Base-by-base conservation (phyloP, 2,888 invertebrate species). In the Plemyria rubiginata region DNA sequence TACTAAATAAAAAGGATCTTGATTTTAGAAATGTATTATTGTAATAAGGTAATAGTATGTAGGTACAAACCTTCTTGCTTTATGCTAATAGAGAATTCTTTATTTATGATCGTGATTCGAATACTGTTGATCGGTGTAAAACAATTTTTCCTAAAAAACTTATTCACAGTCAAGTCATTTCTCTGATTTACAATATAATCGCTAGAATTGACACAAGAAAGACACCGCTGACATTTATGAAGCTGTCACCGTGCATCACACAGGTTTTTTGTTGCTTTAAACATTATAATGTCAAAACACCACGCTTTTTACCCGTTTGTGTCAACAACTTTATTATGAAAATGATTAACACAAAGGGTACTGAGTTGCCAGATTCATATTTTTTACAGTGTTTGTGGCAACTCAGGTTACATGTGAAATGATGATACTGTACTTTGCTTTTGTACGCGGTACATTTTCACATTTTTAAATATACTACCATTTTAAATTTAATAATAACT, bases 231-330 rank as follows among this genome's bases (percentile, higher is more conserved):
- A 64, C 62, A 66, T 73, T 67, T 49, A 49, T 59, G 57, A 70
- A 71, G 70, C 74, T 77, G 72, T 72, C 71, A 70, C 66, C 62
- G 57, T 32, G 29, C 29, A 11, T 13, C 29, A 53, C 12, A 22
- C 48, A n/a, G 7, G 48, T 48, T 48, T 48, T 45, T 16, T 45
- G 16, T 45, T 4, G 16, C 9, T 45, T 45, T 9, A 16, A 43
- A 8, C 15, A 15, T 22, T 15, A 43, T 43, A 43, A 4, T 13
- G 43, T 13, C 15, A 15, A 43, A 45, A 16, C 16, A 45, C n/a
- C 2, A 6, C 15, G 11, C 11, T 43, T 43, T 2, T 45, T 45
- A 3, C 0, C 11, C 45, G n/a, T 28, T 29, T 48, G 7, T 48
- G 28, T 29, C 48, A 28, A 48, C 28, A 22, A 22, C 48, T 48